Conservation (phyloP, 2,888 invertebrate species). For the Hyposoter dolosus region DNA sequence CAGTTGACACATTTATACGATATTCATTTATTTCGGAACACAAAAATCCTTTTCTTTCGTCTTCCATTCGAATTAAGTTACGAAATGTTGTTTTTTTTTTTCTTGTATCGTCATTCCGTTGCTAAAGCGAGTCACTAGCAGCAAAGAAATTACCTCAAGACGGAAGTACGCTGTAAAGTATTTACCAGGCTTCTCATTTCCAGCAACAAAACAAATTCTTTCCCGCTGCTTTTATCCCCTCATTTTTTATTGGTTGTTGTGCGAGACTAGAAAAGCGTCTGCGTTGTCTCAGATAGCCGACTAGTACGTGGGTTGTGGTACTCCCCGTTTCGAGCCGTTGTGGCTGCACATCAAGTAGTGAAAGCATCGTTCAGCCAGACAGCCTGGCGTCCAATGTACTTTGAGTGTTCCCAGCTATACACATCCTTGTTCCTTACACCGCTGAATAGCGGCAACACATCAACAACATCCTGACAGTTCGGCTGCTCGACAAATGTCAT, state of each 20-base stretch:
- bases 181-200: not conserved
- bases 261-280: constrained; percentile 12
- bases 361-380: constrained; percentile 70
- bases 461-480: constrained; percentile 13
- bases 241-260: constrained; percentile 14
- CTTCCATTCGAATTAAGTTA: not conserved
- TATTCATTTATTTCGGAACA: not conserved
- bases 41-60: not conserved
- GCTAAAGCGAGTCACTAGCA: not conserved
- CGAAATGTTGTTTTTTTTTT: not conserved
- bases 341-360: constrained; percentile 63
- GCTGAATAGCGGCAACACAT: constrained; percentile 15
- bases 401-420: constrained; percentile 7
- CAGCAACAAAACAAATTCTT: not conserved
- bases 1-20: not conserved
- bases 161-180: not conserved
- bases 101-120: not conserved
- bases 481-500: not conserved
- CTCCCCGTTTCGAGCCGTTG: constrained; percentile 20
- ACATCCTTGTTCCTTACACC: constrained; percentile 26
- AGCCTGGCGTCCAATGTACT: constrained; percentile 69
- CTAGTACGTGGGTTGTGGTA: constrained; percentile 14
- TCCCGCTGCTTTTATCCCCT: not conserved
- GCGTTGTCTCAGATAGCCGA: constrained; percentile 31
- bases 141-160: not conserved